A percentile compares a stretch with the other conserved stretches of the same genome.
phyloP scores from a whole-genome alignment of 1,140 invertebrate species.

The Heliconius congener region DNA sequence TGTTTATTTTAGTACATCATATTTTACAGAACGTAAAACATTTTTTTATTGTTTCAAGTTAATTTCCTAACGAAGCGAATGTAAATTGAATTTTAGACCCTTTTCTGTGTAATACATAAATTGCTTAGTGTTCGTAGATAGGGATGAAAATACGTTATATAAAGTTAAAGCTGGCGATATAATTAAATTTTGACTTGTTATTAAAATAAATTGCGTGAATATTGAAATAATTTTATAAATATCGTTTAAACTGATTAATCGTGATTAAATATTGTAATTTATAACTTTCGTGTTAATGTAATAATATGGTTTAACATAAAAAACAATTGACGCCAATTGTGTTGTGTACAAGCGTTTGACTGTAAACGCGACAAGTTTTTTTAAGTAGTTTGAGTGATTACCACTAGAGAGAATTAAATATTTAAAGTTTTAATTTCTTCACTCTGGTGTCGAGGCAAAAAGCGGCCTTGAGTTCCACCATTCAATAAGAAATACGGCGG shows the following conservation, averaged over 20 bases:
- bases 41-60: slow-evolving; percentile 4
- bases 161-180: neutral
- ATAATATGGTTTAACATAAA: too few species aligned
- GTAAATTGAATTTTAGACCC: neutral
- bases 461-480: too few species aligned
- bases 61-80: neutral
- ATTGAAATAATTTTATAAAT: neutral
- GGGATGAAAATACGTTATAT: neutral
- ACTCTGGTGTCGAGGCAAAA: too few species aligned
- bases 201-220: neutral
- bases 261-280: neutral
- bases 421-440: too few species aligned
- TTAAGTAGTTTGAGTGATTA: too few species aligned
- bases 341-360: too few species aligned
- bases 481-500: too few species aligned
- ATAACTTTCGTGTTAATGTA: neutral
- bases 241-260: neutral
- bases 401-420: too few species aligned
- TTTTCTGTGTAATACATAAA: neutral
- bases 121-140: neutral
- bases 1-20: neutral
- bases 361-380: too few species aligned
- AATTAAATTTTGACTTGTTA: neutral
- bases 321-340: too few species aligned
- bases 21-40: neutral